These are phyloP conservation scores for Lagorchestes hirsutus DNA, from an alignment of 2,797 vertebrate species.

Conservation along the genomic window DNA sequence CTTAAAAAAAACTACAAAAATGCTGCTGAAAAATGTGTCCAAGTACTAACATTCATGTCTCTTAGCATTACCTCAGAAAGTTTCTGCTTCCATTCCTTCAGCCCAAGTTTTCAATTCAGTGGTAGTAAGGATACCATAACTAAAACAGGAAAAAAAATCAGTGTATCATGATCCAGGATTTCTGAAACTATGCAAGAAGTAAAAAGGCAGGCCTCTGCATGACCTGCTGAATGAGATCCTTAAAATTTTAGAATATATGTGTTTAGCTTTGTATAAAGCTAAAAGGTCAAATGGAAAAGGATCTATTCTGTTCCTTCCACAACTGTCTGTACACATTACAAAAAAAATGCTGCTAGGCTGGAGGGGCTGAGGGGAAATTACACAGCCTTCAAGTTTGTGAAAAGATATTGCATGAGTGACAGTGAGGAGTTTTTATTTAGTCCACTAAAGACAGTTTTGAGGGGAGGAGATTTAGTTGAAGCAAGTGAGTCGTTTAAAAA, in stretches of 20 bases:
- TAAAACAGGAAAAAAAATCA: not conserved
- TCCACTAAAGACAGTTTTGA: not conserved
- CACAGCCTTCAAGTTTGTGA: not conserved
- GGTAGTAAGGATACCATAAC: not conserved
- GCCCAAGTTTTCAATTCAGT: not conserved
- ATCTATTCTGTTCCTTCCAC: not conserved
- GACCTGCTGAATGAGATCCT: not conserved
- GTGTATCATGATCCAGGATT: not conserved
- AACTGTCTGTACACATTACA: not conserved
- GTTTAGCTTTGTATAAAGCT: not conserved
- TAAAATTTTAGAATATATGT: rapidly evolving
- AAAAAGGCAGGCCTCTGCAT: constrained; percentile 22
- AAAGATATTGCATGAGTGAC: not conserved
- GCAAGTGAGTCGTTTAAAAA: not conserved
- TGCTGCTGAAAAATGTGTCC: not conserved
- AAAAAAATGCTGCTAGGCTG: not conserved
- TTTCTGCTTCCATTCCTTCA: constrained; percentile 9
- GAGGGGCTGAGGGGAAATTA: not conserved
- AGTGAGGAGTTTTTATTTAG: not conserved
- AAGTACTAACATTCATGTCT: not conserved
- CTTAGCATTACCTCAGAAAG: constrained; percentile 1
- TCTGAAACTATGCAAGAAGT: not conserved
- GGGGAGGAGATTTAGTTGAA: not conserved
- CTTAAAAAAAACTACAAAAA: not conserved
- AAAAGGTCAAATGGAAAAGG: not conserved